A percentile compares a stretch with the other conserved stretches of the same genome.
phyloP scores from a whole-genome alignment of 2,797 vertebrate genomes.

The Zenarchopterus dispar region DNA sequence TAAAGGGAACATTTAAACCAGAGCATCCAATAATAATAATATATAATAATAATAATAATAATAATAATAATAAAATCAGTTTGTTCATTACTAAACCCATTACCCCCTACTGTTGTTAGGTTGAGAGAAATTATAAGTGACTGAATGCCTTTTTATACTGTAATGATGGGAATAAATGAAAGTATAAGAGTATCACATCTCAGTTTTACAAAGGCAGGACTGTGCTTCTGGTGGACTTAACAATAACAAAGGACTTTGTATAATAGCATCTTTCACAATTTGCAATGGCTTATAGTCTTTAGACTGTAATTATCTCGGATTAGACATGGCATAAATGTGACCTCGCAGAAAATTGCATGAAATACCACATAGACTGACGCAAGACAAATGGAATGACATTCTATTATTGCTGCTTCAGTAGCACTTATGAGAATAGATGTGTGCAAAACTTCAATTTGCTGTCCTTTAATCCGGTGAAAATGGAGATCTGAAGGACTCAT shows the following conservation, averaged over 20 bases:
- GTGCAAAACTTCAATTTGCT: conserved; percentile 52
- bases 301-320: conserved; percentile 82
- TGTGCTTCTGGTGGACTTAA: conserved; percentile 28
- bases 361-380: conserved; percentile 75
- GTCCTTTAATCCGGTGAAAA: conserved; percentile 53
- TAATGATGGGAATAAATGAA: not conserved
- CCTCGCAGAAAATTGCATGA: conserved; percentile 75
- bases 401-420: conserved; percentile 63
- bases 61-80: not conserved
- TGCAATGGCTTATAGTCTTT: conserved; percentile 75
- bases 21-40: not conserved
- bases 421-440: conserved; percentile 62
- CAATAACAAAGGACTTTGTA: conserved; percentile 51
- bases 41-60: not conserved
- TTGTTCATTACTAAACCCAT: not conserved
- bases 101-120: conserved; percentile 12
- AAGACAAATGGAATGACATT: conserved; percentile 71
- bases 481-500: conserved; percentile 51
- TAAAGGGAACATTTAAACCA: not conserved
- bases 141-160: conserved; percentile 2
- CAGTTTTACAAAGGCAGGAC: conserved; percentile 18
- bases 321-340: conserved; percentile 80
- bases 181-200: conserved; percentile 42
- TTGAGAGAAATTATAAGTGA: conserved; percentile 10
- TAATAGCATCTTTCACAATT: conserved; percentile 71